Evolutionary conservation across 2,888 invertebrate species (phyloP), one percentile per base, ranked within the genome.

Genomic region (Teleiodes luculella): DNA sequence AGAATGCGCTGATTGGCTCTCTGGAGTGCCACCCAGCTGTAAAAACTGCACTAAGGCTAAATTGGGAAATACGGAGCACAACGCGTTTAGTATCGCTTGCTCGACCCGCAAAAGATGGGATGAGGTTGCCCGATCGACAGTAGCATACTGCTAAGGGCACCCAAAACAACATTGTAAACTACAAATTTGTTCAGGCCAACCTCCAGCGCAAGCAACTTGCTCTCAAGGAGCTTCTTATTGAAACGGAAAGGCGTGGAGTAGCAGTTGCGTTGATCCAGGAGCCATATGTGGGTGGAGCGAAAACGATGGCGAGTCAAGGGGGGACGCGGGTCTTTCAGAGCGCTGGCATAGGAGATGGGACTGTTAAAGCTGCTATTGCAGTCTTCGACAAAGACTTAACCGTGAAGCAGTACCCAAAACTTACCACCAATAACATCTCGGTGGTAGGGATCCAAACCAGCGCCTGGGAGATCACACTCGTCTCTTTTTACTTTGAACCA

Each of bases 401-500:
- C 55, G 10, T 45, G 49, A 14, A 20, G 51, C 5, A 45, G 20
- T 20, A 39, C n/a, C 57, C 55, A 10, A 24, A 7, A 6, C 20
- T 55, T 8, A 56, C 49, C 3, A 52, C 58, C 2, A 33, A 45
- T 4, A 58, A 58, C 37, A 54, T 58, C 1, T 49, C 53, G 2
- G 49, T 52, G 1, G 54, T 47, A 1, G 46, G 10, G 8, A 10
- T 56, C 16, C 54, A 49, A 33, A 58, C 58, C 0, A 43, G 33
- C 13, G 36, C n/a, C 1, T 51, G 57, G 55, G 31, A 30, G 18
- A 41, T 59, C 1, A 48, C 41, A 6, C 18, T 57, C 13, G 24
- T 57, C n/a, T 59, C 54, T 1, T 24, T 55, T 2, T 53, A 57
- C 53, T 37, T 57, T 39, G 57, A 59, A n/a, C n/a, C n/a, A 13